These are phyloP conservation scores for Drosophila setosimentum DNA, from an alignment of 2,888 invertebrate genomes.

Conservation along the genomic window DNA sequence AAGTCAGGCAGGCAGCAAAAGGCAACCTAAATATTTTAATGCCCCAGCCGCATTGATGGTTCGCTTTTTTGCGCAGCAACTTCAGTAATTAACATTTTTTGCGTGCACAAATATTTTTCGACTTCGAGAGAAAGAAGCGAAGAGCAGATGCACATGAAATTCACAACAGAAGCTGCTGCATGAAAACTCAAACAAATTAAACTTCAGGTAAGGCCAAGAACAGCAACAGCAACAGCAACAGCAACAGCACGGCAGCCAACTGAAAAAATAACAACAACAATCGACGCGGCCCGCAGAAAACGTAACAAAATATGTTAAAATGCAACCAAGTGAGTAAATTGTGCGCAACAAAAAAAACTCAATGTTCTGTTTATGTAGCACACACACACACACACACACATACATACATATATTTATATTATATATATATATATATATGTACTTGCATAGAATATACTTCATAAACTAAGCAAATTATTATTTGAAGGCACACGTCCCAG, in stretches of 20 bases:
- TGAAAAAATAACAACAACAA: conserved; percentile 79
- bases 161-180: conserved; percentile 73
- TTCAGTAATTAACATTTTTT: conserved; percentile 80
- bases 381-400: conserved; percentile 43
- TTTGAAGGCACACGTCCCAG: conserved; percentile 74
- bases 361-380: conserved; percentile 77
- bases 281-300: conserved; percentile 66
- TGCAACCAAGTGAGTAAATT: conserved; percentile 80
- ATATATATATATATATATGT: neutral
- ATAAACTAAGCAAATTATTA: conserved; percentile 80
- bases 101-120: conserved; percentile 81
- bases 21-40: conserved; percentile 78
- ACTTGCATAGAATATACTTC: conserved; percentile 53
- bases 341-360: conserved; percentile 64
- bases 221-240: conserved; percentile 49
- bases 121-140: conserved; percentile 62
- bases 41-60: conserved; percentile 78
- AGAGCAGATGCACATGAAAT: conserved; percentile 75
- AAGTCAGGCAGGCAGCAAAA: conserved; percentile 50
- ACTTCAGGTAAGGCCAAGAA: conserved; percentile 67
- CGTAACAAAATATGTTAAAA: conserved; percentile 80
- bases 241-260: conserved; percentile 60
- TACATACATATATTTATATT: neutral
- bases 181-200: conserved; percentile 80
- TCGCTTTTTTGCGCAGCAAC: conserved; percentile 69